A percentile compares a stretch with the other conserved stretches of the same genome.
These are phyloP conservation scores for Bombus terrestris DNA, from an alignment of 1,140 invertebrate genomes.

Conservation along the genomic window DNA sequence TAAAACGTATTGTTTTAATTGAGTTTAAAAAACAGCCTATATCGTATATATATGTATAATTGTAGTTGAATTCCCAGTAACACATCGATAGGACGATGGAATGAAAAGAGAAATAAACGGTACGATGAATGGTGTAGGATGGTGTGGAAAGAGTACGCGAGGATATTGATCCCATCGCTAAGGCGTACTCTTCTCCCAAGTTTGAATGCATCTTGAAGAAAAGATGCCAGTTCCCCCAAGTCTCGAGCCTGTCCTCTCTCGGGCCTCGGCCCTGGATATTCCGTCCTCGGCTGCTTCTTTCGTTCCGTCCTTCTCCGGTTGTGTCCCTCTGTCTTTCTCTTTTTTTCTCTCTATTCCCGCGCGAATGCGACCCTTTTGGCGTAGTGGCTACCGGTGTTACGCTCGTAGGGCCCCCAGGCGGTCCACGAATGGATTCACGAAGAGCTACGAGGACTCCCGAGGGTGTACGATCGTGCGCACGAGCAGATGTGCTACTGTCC, in stretches of 20 bases:
- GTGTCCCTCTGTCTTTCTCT: slow-evolving; percentile 19
- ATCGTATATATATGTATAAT: background rate
- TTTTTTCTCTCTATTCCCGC: slow-evolving; percentile 45
- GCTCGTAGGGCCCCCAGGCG: slow-evolving; percentile 79
- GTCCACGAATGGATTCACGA: slow-evolving; percentile 66
- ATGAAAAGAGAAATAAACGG: slow-evolving; percentile 19
- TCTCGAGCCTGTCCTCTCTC: slow-evolving; percentile 46
- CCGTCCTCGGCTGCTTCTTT: slow-evolving; percentile 48
- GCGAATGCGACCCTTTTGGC: slow-evolving; percentile 71
- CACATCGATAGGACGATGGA: background rate
- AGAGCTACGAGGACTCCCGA: slow-evolving; percentile 71
- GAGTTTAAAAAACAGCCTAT: no score
- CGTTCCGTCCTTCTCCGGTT: slow-evolving; percentile 16
- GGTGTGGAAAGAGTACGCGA: slow-evolving; percentile 25
- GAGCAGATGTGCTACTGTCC: slow-evolving; percentile 60
- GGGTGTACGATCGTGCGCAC: slow-evolving; percentile 56
- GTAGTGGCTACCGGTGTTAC: slow-evolving; percentile 82
- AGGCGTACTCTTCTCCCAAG: slow-evolving; percentile 49
- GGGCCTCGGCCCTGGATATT: slow-evolving; percentile 44
- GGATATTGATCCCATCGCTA: slow-evolving; percentile 34
- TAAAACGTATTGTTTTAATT: background rate
- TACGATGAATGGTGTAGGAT: slow-evolving; percentile 21
- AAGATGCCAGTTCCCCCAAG: slow-evolving; percentile 69
- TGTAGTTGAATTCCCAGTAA: background rate
- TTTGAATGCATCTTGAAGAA: slow-evolving; percentile 74